Percentiles rank a stretch among this genome's conserved stretches.
Conservation (phyloP, 2,888 invertebrate genomes). For the Drosophila leonis region DNA sequence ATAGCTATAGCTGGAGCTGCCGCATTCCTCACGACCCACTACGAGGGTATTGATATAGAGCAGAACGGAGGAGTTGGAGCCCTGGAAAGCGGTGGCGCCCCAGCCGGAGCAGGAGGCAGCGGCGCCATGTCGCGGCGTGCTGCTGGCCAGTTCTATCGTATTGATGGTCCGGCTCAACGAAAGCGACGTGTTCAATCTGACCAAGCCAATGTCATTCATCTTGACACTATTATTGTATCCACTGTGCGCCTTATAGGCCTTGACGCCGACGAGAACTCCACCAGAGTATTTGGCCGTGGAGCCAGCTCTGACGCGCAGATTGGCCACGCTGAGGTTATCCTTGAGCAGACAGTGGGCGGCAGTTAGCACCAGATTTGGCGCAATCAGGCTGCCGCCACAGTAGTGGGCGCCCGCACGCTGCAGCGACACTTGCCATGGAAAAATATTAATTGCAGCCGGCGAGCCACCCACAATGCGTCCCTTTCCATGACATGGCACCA, state of each 20-base stretch:
- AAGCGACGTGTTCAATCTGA: conserved; percentile 40
- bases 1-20: conserved; percentile 83
- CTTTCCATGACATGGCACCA: conserved; percentile 11
- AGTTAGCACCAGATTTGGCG: conserved; percentile 86
- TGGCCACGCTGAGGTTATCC: conserved; percentile 19
- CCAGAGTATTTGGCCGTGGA: conserved; percentile 37
- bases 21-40: conserved; percentile 81
- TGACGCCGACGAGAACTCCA: conserved; percentile 33
- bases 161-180: conserved; percentile 38
- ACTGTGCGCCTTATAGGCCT: conserved; percentile 42
- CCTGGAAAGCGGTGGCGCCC: conserved; percentile 47
- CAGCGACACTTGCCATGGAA: conserved; percentile 81
- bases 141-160: conserved; percentile 47
- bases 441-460: conserved; percentile 58
- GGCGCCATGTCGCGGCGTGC: conserved; percentile 37
- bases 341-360: conserved; percentile 87
- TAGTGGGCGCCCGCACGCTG: conserved; percentile 85
- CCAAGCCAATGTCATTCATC: conserved; percentile 50
- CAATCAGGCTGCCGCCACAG: conserved; percentile 87
- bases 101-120: conserved; percentile 53
- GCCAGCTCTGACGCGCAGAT: conserved; percentile 50
- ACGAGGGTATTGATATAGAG: conserved; percentile 50
- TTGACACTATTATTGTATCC: conserved; percentile 17
- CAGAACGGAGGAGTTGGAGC: conserved; percentile 29
- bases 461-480: conserved; percentile 63